A percentile compares a stretch with the other conserved stretches of the same genome.
These are phyloP conservation scores for Mastacembelus armatus DNA, from an alignment of 2,797 vertebrate genomes.

Conservation along the genomic window DNA sequence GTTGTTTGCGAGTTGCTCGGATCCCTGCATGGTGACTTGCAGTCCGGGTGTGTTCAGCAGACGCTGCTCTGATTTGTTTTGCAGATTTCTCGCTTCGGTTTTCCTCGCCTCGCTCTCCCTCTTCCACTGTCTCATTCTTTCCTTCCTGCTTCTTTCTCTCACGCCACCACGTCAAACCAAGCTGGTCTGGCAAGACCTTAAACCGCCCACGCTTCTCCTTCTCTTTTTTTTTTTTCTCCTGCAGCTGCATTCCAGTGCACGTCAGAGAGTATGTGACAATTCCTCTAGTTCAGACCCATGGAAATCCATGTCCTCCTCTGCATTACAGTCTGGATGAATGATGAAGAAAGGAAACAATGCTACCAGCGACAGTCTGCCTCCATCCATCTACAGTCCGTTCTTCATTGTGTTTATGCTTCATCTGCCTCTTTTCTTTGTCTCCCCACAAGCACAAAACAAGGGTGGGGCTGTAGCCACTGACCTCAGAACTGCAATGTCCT, in stretches of 20 bases:
- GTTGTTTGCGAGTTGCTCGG: conserved; percentile 25
- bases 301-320: conserved; percentile 16
- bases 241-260: conserved; percentile 16
- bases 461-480: conserved; percentile 41
- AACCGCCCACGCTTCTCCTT: background rate
- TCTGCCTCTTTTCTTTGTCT: background rate
- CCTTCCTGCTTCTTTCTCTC: conserved; percentile 37
- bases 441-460: conserved; percentile 27
- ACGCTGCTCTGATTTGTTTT: conserved; percentile 46
- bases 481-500: conserved; percentile 33
- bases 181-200: conserved; percentile 45
- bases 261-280: conserved; percentile 21
- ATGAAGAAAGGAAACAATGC: background rate
- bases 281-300: conserved; percentile 15
- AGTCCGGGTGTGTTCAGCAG: conserved; percentile 7
- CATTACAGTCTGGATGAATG: conserved; percentile 11
- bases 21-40: conserved; percentile 14
- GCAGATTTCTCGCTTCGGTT: conserved; percentile 46
- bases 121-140: conserved; percentile 26
- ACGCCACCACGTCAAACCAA: conserved; percentile 41
- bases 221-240: background rate
- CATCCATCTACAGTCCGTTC: background rate
- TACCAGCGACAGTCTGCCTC: background rate
- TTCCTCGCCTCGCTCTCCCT: conserved; percentile 18
- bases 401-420: conserved; percentile 13